These are phyloP conservation scores for Ormia ochracea DNA, from an alignment of 2,888 invertebrate genomes.

Conservation along the genomic window DNA sequence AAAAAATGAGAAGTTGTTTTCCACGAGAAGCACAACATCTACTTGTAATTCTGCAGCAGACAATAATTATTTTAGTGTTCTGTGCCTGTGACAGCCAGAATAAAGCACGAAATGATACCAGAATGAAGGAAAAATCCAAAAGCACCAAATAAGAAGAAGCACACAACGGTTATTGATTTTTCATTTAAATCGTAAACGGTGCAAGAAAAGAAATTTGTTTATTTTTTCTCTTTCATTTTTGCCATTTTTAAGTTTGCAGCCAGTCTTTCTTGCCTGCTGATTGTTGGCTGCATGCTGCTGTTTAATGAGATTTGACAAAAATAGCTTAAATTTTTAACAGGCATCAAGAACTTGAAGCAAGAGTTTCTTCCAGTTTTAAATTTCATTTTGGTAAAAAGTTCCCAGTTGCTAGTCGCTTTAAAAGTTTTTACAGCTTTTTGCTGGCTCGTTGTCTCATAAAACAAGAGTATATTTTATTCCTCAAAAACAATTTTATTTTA, in stretches of 20 bases:
- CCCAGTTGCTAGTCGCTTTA: background rate
- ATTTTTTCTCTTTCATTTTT: background rate
- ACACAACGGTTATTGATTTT: constrained; percentile 52
- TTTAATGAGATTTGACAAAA: constrained; percentile 45
- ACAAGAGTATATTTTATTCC: constrained; percentile 17
- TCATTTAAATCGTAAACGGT: constrained; percentile 27
- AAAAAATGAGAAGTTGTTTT: constrained; percentile 8
- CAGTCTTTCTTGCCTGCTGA: background rate
- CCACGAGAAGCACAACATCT: background rate
- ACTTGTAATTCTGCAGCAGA: background rate
- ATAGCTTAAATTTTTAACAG: constrained; percentile 57
- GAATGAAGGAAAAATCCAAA: background rate
- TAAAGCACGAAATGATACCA: background rate
- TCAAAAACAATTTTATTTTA: background rate
- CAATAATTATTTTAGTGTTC: too few relatives aligned
- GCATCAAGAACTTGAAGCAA: constrained; percentile 41
- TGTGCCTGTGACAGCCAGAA: background rate
- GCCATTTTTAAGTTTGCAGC: background rate
- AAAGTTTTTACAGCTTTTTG: constrained; percentile 43
- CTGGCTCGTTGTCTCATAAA: background rate
- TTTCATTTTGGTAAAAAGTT: constrained; percentile 12
- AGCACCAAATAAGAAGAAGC: constrained; percentile 9
- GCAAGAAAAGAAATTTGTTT: background rate
- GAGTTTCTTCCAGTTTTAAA: constrained; percentile 7
- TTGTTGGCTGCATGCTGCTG: constrained; percentile 5